These are phyloP conservation scores for Diplodus puntazzo DNA, from an alignment of 2,797 vertebrate species.

Conservation along the genomic window DNA sequence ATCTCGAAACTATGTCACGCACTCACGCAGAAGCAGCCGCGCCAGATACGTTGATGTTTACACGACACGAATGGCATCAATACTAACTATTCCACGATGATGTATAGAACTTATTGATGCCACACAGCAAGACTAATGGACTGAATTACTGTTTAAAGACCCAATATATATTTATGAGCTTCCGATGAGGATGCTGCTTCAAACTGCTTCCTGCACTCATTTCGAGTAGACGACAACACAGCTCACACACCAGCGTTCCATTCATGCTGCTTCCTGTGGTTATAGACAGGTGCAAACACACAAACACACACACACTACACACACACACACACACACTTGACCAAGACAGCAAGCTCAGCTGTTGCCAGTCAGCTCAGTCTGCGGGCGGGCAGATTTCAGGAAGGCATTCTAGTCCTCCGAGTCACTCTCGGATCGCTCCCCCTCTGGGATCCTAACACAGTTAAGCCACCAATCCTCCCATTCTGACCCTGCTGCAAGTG, in stretches of 20 bases:
- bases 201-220: slow-evolving; percentile 42
- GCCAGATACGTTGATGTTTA: slow-evolving; percentile 1
- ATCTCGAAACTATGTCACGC: slow-evolving; percentile 1
- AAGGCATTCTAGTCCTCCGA: slow-evolving; percentile 52
- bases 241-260: slow-evolving; percentile 31
- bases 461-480: slow-evolving; percentile 10
- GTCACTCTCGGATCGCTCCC: slow-evolving; percentile 42
- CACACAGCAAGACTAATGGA: slow-evolving; percentile 19
- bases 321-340: neutral
- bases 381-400: slow-evolving; percentile 21
- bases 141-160: slow-evolving; percentile 29
- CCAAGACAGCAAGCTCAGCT: slow-evolving; percentile 60
- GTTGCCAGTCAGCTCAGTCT: slow-evolving; percentile 34
- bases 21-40: neutral
- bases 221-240: slow-evolving; percentile 33
- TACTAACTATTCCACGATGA: slow-evolving; percentile 23
- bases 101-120: slow-evolving; percentile 9
- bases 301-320: slow-evolving; percentile 10
- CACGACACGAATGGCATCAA: slow-evolving; percentile 10
- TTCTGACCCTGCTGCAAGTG: slow-evolving; percentile 47
- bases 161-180: slow-evolving; percentile 54
- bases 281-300: slow-evolving; percentile 54
- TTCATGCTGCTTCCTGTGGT: slow-evolving; percentile 25
- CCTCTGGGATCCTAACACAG: slow-evolving; percentile 21
- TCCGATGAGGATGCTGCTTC: slow-evolving; percentile 36